These are phyloP conservation scores for Minunthozetes semirufus DNA, from an alignment of 2,888 invertebrate genomes.

Conservation along the genomic window DNA sequence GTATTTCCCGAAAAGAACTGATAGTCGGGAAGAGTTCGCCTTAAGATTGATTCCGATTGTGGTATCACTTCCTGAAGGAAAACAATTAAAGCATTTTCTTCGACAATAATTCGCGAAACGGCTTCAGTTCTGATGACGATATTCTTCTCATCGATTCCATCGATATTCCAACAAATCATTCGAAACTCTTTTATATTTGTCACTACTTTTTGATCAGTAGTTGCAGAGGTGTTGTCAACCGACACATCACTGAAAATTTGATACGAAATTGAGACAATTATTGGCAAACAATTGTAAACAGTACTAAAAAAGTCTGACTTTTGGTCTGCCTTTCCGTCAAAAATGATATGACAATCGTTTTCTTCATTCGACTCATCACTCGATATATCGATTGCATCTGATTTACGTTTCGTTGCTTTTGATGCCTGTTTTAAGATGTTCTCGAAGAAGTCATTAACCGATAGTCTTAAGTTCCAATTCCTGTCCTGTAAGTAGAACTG, in stretches of 20 bases:
- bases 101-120: conserved; percentile 51
- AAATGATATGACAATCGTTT: neutral
- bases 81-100: conserved; percentile 54
- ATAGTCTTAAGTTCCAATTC: conserved; percentile 52
- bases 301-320: too few species aligned
- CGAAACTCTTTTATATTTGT: conserved; percentile 44
- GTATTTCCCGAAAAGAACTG: conserved; percentile 46
- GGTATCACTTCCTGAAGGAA: conserved; percentile 57
- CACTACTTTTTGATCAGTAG: neutral
- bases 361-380: conserved; percentile 32
- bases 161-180: conserved; percentile 56
- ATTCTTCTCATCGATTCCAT: conserved; percentile 55
- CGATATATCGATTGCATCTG: neutral
- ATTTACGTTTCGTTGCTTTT: neutral
- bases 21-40: conserved; percentile 49
- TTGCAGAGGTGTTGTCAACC: neutral
- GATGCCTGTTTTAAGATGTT: conserved; percentile 12
- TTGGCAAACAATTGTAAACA: neutral
- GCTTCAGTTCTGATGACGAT: conserved; percentile 52
- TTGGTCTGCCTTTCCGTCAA: neutral
- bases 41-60: conserved; percentile 49
- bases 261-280: neutral
- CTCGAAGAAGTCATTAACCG: conserved; percentile 36
- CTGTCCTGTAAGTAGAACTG: conserved; percentile 55
- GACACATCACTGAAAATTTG: neutral